A percentile compares a stretch with the other conserved stretches of the same genome.
phyloP scores from a whole-genome alignment of 2,113 vertebrate species.

The Myodes glareolus region DNA sequence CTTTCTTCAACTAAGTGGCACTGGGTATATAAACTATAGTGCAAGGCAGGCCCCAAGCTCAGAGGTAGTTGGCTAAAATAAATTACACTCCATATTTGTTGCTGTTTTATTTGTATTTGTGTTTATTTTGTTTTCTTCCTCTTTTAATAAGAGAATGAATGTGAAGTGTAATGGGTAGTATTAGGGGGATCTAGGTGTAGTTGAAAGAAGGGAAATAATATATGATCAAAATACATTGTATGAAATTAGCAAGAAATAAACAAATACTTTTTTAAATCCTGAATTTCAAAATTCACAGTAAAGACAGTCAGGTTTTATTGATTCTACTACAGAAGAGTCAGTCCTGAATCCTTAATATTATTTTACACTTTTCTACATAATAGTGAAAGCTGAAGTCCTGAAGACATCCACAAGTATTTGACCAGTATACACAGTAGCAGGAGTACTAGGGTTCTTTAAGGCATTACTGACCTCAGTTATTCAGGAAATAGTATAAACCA shows the following conservation, averaged over 20 bases:
- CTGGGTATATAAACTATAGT: not conserved
- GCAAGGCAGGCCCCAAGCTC: not conserved
- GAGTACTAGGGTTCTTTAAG: not conserved
- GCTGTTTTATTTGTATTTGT: not conserved
- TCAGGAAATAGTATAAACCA: not conserved
- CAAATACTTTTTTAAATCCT: not conserved
- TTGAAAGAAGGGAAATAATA: not conserved
- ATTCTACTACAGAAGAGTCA: not conserved
- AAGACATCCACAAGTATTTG: not conserved
- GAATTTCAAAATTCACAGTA: not conserved
- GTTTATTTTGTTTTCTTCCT: not conserved
- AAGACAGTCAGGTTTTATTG: not conserved
- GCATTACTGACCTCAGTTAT: not conserved
- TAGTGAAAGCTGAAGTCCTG: not conserved
- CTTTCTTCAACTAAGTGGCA: not conserved
- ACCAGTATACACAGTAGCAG: not conserved
- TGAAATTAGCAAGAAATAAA: not conserved
- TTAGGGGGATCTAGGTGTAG: not conserved
- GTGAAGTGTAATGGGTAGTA: not conserved
- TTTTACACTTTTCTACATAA: not conserved
- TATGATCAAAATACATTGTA: not conserved
- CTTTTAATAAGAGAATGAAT: not conserved
- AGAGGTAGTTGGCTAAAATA: not conserved
- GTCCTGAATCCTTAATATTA: not conserved
- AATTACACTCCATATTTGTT: not conserved